Evolutionary conservation across 2,797 vertebrate species (phyloP), one percentile per base, ranked within the genome.

Genomic region (Betta splendens): DNA sequence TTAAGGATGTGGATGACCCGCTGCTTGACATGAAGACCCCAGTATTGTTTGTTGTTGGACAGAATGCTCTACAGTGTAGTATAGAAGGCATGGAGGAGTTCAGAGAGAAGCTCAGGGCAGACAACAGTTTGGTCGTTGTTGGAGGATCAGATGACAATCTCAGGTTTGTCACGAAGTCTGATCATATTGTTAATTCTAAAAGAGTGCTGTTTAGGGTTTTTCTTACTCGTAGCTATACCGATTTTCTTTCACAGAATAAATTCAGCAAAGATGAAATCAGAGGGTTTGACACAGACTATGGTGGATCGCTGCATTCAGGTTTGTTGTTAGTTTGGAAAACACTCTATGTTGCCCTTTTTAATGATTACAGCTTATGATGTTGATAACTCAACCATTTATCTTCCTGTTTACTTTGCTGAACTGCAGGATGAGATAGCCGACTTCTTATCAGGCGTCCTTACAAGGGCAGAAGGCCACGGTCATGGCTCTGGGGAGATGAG

Each of bases 281-380:
- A 98, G 74, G 96, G 96, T 3, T 79, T 99, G 75, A 99, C 97
- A 0, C 98, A 99, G 87, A 98, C 96, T 25, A 98, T 99, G 95
- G 97, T 99, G 80, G 97, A 99, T 84, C 94, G 98, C 58, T 99
- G 98, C 75, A 93, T 99, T 82, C 98, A 99, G 95, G 97, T 99
- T 60, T 59, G 40, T 48, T 0, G 15, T 56, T 23, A 35, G 18
- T 1, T 54, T 50, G n/a, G n/a, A n/a, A n/a, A n/a, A n/a, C n/a
- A n/a, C n/a, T n/a, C n/a, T n/a, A n/a, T 8, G n/a, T 32, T 4
- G 35, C 43, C 2, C 6, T 42, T 17, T 45, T 26, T 3, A 21
- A 20, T n/a, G n/a, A n/a, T n/a, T n/a, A 23, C 1, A 0, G 2
- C 3, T n/a, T 22, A 5, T 40, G 3, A 40, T 37, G 4, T 20